phyloP scores from a whole-genome alignment of 2,113 vertebrate species.

The Engraulis encrasicolus region DNA sequence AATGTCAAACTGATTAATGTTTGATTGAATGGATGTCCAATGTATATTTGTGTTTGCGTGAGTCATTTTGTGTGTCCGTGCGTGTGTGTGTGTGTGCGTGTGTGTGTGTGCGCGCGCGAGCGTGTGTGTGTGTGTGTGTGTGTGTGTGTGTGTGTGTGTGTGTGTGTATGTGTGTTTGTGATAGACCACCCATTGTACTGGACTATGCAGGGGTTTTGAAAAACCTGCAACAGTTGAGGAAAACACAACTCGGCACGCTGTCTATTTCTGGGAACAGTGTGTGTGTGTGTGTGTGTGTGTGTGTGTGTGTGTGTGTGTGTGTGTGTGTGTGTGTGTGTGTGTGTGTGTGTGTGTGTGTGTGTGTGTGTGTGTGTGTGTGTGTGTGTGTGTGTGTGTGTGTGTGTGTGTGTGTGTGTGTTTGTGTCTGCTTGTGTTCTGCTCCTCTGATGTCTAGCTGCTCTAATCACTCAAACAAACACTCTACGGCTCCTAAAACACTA shows the following conservation, averaged over 20 bases:
- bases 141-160: background rate
- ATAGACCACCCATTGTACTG: background rate
- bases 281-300: too few species aligned
- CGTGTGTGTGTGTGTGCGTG: background rate
- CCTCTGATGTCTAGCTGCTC: slow-evolving; percentile 18
- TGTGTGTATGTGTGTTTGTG: background rate
- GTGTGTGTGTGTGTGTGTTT: slow-evolving; percentile 30
- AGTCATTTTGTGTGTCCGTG: too few species aligned
- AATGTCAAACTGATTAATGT: slow-evolving; percentile 39
- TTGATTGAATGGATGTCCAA: slow-evolving; percentile 35
- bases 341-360: slow-evolving; percentile 25
- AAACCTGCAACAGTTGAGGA: background rate
- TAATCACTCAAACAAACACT: too few species aligned
- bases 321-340: background rate
- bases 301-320: too few species aligned
- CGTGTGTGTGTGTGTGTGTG: background rate
- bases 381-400: background rate
- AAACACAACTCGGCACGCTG: background rate
- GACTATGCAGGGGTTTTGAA: background rate
- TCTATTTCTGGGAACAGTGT: background rate
- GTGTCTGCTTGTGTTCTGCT: background rate
- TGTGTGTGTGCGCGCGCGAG: background rate
- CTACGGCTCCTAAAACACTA: too few species aligned
- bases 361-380: too few species aligned
- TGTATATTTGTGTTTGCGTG: background rate